Evolutionary conservation across 2,113 vertebrate species (phyloP).

Genomic region (Heterotilapia buettikoferi): DNA sequence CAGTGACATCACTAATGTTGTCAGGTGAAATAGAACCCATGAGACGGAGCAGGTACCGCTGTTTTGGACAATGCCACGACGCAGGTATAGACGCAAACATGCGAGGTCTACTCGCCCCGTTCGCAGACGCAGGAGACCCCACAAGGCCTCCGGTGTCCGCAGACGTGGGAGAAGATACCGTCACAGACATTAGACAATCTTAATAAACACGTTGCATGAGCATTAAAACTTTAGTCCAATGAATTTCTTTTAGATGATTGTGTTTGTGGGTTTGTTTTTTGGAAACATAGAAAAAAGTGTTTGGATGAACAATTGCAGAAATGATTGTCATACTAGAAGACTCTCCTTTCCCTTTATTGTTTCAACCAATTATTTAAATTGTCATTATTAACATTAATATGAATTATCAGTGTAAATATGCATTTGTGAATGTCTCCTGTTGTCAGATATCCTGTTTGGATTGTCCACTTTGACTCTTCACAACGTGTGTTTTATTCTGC

Average conservation of each 20-base stretch:
- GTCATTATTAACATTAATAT: not conserved
- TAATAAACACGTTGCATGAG: not conserved
- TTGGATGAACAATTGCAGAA: not conserved
- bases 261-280: not conserved
- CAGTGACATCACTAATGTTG: not conserved
- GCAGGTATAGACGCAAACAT: not conserved
- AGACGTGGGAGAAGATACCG: not conserved
- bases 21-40: not conserved
- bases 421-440: not conserved
- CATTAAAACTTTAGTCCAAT: not conserved
- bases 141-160: not conserved
- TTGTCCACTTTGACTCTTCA: not conserved
- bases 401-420: not conserved
- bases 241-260: not conserved
- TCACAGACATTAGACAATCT: not conserved
- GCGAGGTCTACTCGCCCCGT: not conserved
- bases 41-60: not conserved
- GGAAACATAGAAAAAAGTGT: not conserved
- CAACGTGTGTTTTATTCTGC: not conserved
- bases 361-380: not conserved
- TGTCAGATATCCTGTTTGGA: not conserved
- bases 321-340: not conserved
- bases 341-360: not conserved
- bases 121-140: not conserved
- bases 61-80: fast-evolving